These are phyloP conservation scores for Erebia ligea DNA, from an alignment of 2,888 invertebrate genomes.

Conservation along the genomic window DNA sequence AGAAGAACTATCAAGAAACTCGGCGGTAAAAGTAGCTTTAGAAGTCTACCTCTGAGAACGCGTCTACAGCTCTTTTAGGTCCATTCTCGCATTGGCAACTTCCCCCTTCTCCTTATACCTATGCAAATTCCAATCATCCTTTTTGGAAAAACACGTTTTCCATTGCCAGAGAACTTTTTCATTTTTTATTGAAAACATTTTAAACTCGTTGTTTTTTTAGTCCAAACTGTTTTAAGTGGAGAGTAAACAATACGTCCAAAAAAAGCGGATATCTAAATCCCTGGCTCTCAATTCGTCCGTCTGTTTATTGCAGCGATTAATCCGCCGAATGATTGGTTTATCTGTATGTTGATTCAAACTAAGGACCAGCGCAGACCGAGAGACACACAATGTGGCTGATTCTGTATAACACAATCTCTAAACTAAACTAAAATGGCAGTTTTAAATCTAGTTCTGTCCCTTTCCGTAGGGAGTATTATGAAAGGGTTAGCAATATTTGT, in stretches of 20 bases:
- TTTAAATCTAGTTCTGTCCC: no score
- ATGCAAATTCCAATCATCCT: background rate
- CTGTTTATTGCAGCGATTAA: slow-evolving; percentile 38
- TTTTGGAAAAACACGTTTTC: background rate
- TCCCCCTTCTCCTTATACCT: background rate
- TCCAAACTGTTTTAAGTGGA: slow-evolving; percentile 7
- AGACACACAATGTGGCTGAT: no score
- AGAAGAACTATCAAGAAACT: no score
- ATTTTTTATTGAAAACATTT: slow-evolving; percentile 3
- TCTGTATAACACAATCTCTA: no score
- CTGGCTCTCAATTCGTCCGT: slow-evolving; percentile 16
- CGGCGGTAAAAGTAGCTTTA: no score
- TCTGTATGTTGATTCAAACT: slow-evolving; percentile 24
- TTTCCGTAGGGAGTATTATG: no score
- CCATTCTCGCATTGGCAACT: background rate
- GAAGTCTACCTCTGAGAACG: no score
- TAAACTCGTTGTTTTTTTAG: background rate
- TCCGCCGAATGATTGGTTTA: slow-evolving; percentile 41
- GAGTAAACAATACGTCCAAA: slow-evolving; percentile 14
- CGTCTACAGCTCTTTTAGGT: no score
- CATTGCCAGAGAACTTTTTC: background rate
- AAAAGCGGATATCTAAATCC: slow-evolving; percentile 22
- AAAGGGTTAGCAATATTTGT: no score
- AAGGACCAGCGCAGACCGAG: background rate
- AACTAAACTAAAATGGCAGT: no score